Percentiles rank a stretch among this genome's conserved stretches.
Evolutionary conservation across 1,140 invertebrate species (phyloP).

Genomic region (Dysdera silvatica): DNA sequence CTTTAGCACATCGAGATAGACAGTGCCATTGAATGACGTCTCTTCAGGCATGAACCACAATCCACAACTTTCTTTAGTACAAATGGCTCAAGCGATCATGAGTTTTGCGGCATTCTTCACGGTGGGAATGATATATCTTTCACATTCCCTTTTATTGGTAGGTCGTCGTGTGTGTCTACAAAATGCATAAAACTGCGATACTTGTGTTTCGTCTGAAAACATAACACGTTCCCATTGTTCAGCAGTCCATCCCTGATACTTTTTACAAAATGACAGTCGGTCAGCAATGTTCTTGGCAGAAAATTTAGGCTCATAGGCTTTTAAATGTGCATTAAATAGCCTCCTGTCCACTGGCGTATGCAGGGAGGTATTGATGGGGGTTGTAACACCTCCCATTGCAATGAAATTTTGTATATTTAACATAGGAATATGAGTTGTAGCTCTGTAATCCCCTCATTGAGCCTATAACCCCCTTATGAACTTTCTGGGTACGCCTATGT

Average conservation of each 20-base stretch:
- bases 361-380: too few relatives aligned
- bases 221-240: not conserved
- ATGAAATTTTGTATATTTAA: too few relatives aligned
- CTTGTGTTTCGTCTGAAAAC: too few relatives aligned
- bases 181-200: not conserved
- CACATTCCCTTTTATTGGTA: not conserved
- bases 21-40: not conserved
- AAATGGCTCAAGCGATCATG: too few relatives aligned
- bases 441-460: too few relatives aligned
- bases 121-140: not conserved
- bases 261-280: not conserved
- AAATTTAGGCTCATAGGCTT: too few relatives aligned
- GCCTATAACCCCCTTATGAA: too few relatives aligned
- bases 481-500: too few relatives aligned
- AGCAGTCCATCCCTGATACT: not conserved
- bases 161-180: not conserved
- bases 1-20: not conserved
- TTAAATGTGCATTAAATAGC: not conserved
- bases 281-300: not conserved
- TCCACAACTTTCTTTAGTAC: not conserved
- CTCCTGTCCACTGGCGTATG: too few relatives aligned
- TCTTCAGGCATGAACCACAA: not conserved
- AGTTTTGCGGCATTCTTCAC: too few relatives aligned
- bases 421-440: too few relatives aligned
- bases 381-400: too few relatives aligned